Percentiles rank a stretch among this genome's conserved stretches.
Conservation (phyloP, 1,140 invertebrate genomes). For the Centruroides vittatus region DNA sequence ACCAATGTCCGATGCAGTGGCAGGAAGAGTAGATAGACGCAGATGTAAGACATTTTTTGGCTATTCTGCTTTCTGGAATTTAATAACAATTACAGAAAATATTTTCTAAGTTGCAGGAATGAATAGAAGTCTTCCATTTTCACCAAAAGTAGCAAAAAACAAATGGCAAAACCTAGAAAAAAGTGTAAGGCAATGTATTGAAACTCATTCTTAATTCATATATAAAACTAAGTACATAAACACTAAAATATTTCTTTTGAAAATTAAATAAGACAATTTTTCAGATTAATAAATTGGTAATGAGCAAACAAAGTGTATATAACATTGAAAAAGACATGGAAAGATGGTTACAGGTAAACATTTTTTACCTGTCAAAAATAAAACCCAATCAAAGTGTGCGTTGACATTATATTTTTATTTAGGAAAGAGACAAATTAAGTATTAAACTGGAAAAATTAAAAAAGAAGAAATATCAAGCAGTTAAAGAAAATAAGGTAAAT, state of each 20-base stretch:
- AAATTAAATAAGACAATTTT: background rate
- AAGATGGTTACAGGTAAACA: conserved; percentile 8
- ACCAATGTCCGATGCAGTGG: conserved; percentile 46
- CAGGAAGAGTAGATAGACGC: conserved; percentile 37
- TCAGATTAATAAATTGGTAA: conserved; percentile 50
- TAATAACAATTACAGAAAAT: background rate
- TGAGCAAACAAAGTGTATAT: conserved; percentile 58
- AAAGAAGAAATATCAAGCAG: conserved; percentile 28
- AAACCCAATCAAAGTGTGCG: background rate
- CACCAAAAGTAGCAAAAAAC: conserved; percentile 47
- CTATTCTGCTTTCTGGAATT: background rate
- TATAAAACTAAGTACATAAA: no score
- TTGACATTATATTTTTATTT: background rate
- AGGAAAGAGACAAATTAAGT: conserved; percentile 34
- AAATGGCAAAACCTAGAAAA: conserved; percentile 48
- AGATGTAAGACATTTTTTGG: background rate
- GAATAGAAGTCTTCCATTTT: conserved; percentile 24
- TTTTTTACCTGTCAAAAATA: background rate
- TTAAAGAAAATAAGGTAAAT: conserved; percentile 15
- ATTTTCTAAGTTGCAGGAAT: background rate
- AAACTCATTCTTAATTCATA: background rate
- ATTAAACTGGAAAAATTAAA: conserved; percentile 45
- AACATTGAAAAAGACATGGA: conserved; percentile 14
- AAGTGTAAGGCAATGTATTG: conserved; percentile 14
- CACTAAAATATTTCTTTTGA: background rate